Evolutionary conservation across 2,797 vertebrate species (phyloP), one percentile per base, ranked within the genome.

Genomic region (Sebastes iracundus): DNA sequence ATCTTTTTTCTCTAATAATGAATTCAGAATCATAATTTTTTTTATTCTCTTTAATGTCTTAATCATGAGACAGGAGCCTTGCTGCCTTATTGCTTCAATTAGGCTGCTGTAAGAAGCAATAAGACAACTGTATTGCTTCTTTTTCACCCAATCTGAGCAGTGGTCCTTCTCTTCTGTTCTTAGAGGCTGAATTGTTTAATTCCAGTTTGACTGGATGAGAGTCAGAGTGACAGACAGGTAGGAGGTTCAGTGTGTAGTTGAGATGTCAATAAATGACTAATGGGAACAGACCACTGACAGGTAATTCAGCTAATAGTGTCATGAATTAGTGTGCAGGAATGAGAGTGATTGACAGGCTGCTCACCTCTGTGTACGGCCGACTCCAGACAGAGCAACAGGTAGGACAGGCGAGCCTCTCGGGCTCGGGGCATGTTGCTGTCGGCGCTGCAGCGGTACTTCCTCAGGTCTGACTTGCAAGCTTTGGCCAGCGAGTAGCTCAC

Each of bases 401-500:
- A 99, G 83, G 98, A 99, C 0, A 99, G 97, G 0, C 98, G 96
- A 2, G 98, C 97, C 28, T 99, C 99, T 2, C 98, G 92, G 7
- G 97, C 98, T 0, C 98, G 96, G 0, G 98, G 98, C 79, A 99
- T 96, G 72, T 96, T 98, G 77, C 95, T 96, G 89, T 99, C 98
- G 67, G 96, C 94, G 0, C 96, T 99, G 86, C 99, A 99, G 75
- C 94, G 97, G 70, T 98, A 97, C 66, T 99, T 99, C 90, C 97
- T 97, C 93, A 99, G 94, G 86, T 99, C 99, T 0, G 96, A 96
- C 87, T 98, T 99, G 90, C 99, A 99, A 77, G 99, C 98, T 87
- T 98, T 98, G 25, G 99, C 98, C 90, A 99, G 93, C 0, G 98
- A 99, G 92, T 99, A 99, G 91, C 99, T 99, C 84, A 99, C 97